Conservation (phyloP, 2,797 vertebrate genomes). For the Phyllotis vaccarum region DNA sequence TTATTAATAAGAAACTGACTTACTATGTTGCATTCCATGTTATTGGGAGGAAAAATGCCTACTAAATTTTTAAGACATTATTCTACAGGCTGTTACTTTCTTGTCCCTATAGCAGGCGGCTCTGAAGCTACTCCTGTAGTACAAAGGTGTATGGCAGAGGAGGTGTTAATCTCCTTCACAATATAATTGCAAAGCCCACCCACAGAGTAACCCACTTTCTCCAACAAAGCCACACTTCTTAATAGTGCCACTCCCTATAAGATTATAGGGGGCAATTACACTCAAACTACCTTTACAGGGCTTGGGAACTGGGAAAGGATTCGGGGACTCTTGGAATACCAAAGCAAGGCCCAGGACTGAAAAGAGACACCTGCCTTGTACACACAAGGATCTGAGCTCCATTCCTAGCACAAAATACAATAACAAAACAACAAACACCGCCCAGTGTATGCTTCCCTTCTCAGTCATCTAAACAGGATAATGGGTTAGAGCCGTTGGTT, state of each 20-base stretch:
- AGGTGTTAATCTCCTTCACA: not conserved
- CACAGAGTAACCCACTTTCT: not conserved
- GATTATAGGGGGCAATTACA: not conserved
- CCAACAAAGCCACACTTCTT: not conserved
- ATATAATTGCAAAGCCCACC: not conserved
- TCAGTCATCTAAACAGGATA: not conserved
- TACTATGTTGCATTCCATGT: not conserved
- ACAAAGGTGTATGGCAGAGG: not conserved
- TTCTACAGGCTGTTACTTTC: not conserved
- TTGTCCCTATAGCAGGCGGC: not conserved
- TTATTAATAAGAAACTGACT: not conserved
- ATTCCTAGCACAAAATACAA: not conserved
- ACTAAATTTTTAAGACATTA: slow-evolving; percentile 27
- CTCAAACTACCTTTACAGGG: not conserved
- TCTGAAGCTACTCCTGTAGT: not conserved
- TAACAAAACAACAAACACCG: not conserved
- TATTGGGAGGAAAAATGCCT: slow-evolving; percentile 9
- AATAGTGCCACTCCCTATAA: not conserved
- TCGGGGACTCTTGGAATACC: not conserved
- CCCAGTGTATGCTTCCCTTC: not conserved
- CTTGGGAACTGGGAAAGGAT: slow-evolving; percentile 9
- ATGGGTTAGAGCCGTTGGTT: no score
- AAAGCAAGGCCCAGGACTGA: not conserved
- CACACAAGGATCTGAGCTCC: not conserved
- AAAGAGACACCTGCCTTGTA: not conserved